These are phyloP conservation scores for Reticulitermes speratus DNA, from an alignment of 1,140 invertebrate genomes.

Conservation along the genomic window DNA sequence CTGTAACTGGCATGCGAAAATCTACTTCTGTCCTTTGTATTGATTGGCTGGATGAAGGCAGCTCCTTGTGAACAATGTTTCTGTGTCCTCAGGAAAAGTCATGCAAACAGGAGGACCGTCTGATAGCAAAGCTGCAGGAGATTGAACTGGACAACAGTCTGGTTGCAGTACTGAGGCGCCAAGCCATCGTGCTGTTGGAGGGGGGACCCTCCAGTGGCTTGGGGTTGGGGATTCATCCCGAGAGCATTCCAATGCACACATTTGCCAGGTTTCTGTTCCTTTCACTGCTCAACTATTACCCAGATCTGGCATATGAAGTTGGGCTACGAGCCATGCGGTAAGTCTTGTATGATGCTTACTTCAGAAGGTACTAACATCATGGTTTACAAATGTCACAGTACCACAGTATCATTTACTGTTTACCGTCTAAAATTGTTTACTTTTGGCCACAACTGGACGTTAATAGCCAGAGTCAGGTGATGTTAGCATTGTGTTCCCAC, in stretches of 20 bases:
- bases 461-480: not conserved
- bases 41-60: too few species aligned
- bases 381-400: too few species aligned
- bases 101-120: slow-evolving; percentile 72
- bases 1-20: too few species aligned
- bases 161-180: slow-evolving; percentile 58
- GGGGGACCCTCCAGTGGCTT: slow-evolving; percentile 74
- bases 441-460: not conserved
- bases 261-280: slow-evolving; percentile 79
- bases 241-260: slow-evolving; percentile 78
- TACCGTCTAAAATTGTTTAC: not conserved
- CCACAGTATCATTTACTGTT: too few species aligned
- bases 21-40: too few species aligned
- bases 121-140: slow-evolving; percentile 72
- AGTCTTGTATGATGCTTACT: slow-evolving; percentile 19
- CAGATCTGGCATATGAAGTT: slow-evolving; percentile 72
- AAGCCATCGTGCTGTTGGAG: slow-evolving; percentile 62
- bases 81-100: slow-evolving; percentile 57
- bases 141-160: slow-evolving; percentile 72
- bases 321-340: slow-evolving; percentile 60
- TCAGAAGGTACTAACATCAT: too few species aligned
- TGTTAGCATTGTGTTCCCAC: too few species aligned
- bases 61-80: not conserved
- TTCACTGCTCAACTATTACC: slow-evolving; percentile 68
- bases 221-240: slow-evolving; percentile 72